Conservation (phyloP, 2,888 invertebrate species). For the Stenotaenia linearis region DNA sequence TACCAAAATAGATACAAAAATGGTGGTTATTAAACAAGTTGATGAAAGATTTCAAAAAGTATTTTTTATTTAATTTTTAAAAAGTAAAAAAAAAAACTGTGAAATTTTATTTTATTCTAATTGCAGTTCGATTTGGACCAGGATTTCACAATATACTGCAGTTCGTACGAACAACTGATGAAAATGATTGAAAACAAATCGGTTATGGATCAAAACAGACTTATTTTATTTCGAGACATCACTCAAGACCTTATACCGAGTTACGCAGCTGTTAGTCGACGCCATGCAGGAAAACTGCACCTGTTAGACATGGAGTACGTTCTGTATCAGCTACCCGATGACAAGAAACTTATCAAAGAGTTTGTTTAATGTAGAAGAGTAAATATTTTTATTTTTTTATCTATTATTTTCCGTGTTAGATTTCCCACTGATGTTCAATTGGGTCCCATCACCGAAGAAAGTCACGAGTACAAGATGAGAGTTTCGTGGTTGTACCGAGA, state of each 20-base stretch:
- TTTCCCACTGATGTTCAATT: background rate
- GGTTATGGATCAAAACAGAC: background rate
- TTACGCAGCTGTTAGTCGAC: background rate
- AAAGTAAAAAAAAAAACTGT: background rate
- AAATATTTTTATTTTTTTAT: background rate
- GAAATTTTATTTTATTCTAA: background rate
- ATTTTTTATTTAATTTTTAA: background rate
- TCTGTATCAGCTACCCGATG: background rate
- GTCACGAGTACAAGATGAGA: slow-evolving; percentile 17
- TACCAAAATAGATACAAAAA: background rate
- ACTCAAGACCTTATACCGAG: background rate
- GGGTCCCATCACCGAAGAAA: background rate
- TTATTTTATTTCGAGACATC: background rate
- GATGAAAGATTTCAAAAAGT: slow-evolving; percentile 27
- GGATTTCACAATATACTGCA: background rate
- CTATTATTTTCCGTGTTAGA: background rate
- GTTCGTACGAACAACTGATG: background rate
- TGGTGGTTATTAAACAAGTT: background rate
- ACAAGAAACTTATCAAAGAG: background rate
- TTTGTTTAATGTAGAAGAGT: background rate
- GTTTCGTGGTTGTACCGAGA: slow-evolving; percentile 29
- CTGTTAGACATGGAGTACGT: background rate
- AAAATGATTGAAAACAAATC: slow-evolving; percentile 24
- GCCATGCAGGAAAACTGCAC: background rate
- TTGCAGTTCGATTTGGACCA: slow-evolving; percentile 24